Base-by-base conservation (phyloP, 92 coral and sea anemone species). In the Actinernus sp. region DNA sequence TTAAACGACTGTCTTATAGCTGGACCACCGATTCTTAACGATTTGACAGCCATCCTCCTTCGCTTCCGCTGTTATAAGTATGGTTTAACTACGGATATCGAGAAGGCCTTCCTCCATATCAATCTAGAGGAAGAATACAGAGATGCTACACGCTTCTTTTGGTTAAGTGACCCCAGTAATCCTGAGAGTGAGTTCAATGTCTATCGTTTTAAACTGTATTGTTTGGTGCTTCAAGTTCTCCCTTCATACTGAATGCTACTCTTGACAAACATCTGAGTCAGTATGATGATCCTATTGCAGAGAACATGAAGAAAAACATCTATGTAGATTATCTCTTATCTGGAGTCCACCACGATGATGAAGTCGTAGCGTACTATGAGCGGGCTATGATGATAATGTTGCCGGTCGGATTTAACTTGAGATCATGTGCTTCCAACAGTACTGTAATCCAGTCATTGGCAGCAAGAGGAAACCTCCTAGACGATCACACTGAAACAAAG, bases 241-340 rank as follows among this genome's bases (percentile, higher is more conserved):
- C 82, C n/a, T 75, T 75, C 22, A 45, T 75, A 9, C 53, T 77
- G 37, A 63, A 22, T 11, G 74, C 50, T n/a, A 67, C 76, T 22
- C 30, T 67, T 33, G 45, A 49, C 26, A 23, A 66, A 34, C 76
- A 77, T 55, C 57, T 77, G 43, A 69, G 31, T 36, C 67, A n/a
- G 3, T 55, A 49, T 2, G 38, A 29, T 14, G 37, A 40, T 2
- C 24, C 43, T 20, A 67, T 66, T 22, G 80, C 68, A 7, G 23
- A 64, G 62, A 55, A 70, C 33, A 61, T 81, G 29, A 3, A 68
- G 23, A 26, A 62, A 26, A 53, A 61, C 59, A 58, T 87, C 31
- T 76, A 82, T 31, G 78, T 87, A 11, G 87, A 80, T 68, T 59
- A 79, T 31, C 61, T 79, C 57, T 49, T 52, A 20, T 34, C 31